Percentiles rank a stretch among this genome's conserved stretches.
Conservation (phyloP, 2,113 vertebrate species). For the Anser brachyrhynchus region DNA sequence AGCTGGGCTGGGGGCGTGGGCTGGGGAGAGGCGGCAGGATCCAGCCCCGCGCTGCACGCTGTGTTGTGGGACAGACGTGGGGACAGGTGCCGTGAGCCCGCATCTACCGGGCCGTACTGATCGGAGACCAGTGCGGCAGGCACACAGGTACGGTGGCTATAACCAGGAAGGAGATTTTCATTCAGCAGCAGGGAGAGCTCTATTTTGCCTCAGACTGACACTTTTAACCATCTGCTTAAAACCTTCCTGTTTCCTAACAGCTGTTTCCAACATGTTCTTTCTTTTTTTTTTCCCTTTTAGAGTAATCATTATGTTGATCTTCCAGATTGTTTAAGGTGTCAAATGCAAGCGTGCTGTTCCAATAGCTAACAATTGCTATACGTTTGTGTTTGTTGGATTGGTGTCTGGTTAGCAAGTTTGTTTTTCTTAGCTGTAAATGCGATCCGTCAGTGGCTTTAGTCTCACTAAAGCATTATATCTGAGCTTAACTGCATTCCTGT, state of each 20-base stretch:
- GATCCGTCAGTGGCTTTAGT: not conserved
- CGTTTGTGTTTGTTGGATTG: not conserved
- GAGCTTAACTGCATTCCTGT: not conserved
- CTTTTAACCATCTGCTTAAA: conserved; percentile 51
- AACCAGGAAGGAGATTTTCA: not conserved
- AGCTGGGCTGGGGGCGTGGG: not conserved
- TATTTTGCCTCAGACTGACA: conserved; percentile 35
- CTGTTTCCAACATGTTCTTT: not conserved
- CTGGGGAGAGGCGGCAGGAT: not conserved
- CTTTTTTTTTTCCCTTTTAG: not conserved
- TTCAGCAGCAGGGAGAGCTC: conserved; percentile 36
- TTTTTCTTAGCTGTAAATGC: not conserved
- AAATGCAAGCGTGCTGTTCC: not conserved
- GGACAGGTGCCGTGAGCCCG: not conserved
- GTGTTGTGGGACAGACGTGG: no score
- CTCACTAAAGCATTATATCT: not conserved
- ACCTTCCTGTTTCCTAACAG: conserved; percentile 12
- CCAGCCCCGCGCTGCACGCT: not conserved
- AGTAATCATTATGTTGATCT: not conserved
- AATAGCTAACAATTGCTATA: not conserved
- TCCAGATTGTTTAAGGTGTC: conserved; percentile 29
- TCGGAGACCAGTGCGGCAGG: not conserved
- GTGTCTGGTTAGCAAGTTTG: not conserved
- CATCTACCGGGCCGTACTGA: not conserved
- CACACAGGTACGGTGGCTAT: not conserved